Percentiles rank a stretch among this genome's conserved stretches.
Evolutionary conservation across 1,140 invertebrate species (phyloP).

Genomic region (Drosophila equinoxialis): DNA sequence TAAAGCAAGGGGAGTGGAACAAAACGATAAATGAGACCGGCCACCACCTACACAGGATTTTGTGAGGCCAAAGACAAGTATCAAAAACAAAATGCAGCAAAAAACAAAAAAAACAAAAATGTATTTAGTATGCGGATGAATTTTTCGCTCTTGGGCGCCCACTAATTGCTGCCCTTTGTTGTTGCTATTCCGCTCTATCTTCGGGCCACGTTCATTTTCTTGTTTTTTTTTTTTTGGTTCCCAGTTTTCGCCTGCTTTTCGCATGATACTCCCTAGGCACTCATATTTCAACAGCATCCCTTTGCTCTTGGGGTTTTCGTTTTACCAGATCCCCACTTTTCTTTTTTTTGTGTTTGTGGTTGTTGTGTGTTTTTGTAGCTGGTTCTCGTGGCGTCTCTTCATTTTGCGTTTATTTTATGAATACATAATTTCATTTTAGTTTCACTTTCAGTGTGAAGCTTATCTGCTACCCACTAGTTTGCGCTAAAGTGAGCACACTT

Average conservation of each 20-base stretch:
- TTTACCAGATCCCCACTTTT: not conserved
- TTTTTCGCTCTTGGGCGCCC: slow-evolving; percentile 72
- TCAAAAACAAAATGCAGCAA: slow-evolving; percentile 13
- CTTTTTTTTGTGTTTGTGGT: not conserved
- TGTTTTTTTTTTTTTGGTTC: not conserved
- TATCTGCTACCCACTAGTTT: slow-evolving; percentile 5
- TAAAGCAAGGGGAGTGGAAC: not conserved
- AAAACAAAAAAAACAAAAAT: slow-evolving; percentile 23
- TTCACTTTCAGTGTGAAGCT: slow-evolving; percentile 22
- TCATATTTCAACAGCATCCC: slow-evolving; percentile 45
- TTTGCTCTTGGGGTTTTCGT: not conserved
- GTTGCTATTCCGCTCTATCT: slow-evolving; percentile 30
- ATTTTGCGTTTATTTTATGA: slow-evolving; percentile 35
- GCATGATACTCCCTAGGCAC: slow-evolving; percentile 30
- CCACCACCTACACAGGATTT: slow-evolving; percentile 29
- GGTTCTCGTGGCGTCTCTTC: slow-evolving; percentile 15
- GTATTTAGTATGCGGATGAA: slow-evolving; percentile 41
- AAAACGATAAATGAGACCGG: slow-evolving; percentile 46
- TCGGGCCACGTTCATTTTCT: slow-evolving; percentile 1
- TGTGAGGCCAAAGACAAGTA: slow-evolving; percentile 26
- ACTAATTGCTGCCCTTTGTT: slow-evolving; percentile 70
- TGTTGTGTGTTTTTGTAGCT: not conserved
- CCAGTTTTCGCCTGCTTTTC: not conserved
- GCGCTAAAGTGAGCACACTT: not conserved
- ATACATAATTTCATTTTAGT: slow-evolving; percentile 55